These are phyloP conservation scores for Steromphala cineraria DNA, from an alignment of 2,888 invertebrate genomes.

Conservation along the genomic window DNA sequence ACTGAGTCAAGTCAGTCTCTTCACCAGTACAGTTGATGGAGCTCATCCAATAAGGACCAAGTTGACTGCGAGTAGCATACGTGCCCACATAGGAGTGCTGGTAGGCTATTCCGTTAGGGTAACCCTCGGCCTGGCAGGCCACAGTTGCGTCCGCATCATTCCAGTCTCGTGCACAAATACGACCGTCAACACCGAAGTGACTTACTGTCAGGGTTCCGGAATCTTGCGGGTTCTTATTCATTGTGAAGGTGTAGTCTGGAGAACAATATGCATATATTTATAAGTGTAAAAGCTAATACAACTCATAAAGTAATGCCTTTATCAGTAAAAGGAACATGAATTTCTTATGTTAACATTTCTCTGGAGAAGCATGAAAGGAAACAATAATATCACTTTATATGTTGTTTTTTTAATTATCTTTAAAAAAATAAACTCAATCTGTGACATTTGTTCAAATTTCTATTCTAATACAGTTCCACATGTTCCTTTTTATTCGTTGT, in stretches of 20 bases:
- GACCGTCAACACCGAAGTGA: slow-evolving; percentile 71
- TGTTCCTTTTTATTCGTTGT: too few relatives aligned
- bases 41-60: slow-evolving; percentile 63
- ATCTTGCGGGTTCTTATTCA: not conserved
- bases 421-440: too few relatives aligned
- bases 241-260: slow-evolving; percentile 18
- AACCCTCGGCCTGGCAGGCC: slow-evolving; percentile 53
- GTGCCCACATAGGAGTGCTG: slow-evolving; percentile 40
- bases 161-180: slow-evolving; percentile 73
- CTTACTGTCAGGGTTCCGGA: slow-evolving; percentile 42
- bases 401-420: too few relatives aligned
- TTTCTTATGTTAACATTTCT: too few relatives aligned
- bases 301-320: too few relatives aligned
- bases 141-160: slow-evolving; percentile 61
- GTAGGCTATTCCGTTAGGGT: slow-evolving; percentile 54
- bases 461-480: too few relatives aligned
- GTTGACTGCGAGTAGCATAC: not conserved
- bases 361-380: too few relatives aligned
- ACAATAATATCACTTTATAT: too few relatives aligned
- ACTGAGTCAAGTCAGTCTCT: slow-evolving; percentile 53
- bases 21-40: slow-evolving; percentile 62
- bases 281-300: not conserved
- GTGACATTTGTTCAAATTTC: too few relatives aligned
- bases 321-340: too few relatives aligned
- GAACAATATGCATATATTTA: not conserved